Percentiles rank a stretch among this genome's conserved stretches.
These are phyloP conservation scores for Uropsilus gracilis DNA, from an alignment of 2,113 vertebrate genomes.

Conservation along the genomic window DNA sequence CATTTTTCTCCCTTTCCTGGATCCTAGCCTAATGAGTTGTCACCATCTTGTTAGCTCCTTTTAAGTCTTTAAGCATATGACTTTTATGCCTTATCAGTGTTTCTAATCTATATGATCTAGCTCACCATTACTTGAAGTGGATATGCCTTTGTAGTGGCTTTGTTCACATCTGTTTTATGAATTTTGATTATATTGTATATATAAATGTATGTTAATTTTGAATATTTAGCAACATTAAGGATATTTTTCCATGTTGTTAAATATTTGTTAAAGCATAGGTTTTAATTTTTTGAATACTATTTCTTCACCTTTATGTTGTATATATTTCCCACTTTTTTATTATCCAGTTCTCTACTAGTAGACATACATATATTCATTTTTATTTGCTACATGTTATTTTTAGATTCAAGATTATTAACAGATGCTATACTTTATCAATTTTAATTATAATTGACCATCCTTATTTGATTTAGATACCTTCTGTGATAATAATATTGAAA, in stretches of 20 bases:
- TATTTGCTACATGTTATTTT: slow-evolving; percentile 32
- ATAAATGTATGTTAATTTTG: background rate
- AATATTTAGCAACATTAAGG: background rate
- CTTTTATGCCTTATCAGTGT: slow-evolving; percentile 26
- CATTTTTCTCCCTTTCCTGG: slow-evolving; percentile 6
- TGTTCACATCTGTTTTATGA: slow-evolving; percentile 25
- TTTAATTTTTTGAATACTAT: background rate
- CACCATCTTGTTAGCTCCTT: slow-evolving; percentile 15
- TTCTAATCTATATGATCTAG: slow-evolving; percentile 7
- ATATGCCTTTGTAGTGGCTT: background rate
- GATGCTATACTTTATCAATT: background rate
- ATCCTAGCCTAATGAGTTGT: background rate
- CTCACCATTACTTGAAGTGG: background rate
- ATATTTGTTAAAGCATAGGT: background rate
- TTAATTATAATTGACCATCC: slow-evolving; percentile 31
- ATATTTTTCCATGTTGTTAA: background rate
- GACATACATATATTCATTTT: background rate
- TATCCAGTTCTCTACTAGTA: background rate
- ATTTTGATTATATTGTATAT: slow-evolving; percentile 18
- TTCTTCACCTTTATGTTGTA: slow-evolving; percentile 6
- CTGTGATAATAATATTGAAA: slow-evolving; percentile 69
- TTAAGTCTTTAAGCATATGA: background rate
- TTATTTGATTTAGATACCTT: slow-evolving; percentile 64
- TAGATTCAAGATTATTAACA: slow-evolving; percentile 49
- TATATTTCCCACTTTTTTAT: background rate